Evolutionary conservation across 1,140 invertebrate species (phyloP), one percentile per base, ranked within the genome.

Genomic region (Solenopsis fugax): DNA sequence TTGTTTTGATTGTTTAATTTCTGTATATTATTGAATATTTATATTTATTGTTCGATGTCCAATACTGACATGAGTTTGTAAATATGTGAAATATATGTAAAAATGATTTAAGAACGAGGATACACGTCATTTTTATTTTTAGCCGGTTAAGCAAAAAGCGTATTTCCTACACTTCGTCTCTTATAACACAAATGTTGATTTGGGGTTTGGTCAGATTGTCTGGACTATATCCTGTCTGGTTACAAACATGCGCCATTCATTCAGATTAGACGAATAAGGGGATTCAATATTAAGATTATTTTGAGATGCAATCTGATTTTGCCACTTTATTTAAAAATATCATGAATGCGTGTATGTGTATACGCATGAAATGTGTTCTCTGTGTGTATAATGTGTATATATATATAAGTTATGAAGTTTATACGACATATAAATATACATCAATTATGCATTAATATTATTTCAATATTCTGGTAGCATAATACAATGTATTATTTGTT

Each of bases 121-220:
- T 56, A 50, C 71, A n/a, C 16, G 16, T 29, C 41, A 10, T 52
- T 71, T 75, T 56, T 45, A n/a, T 45, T 10, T n/a, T 2, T 3
- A 34, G 4, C 24, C n/a, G 4, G 16, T 37, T 56, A 65, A 67
- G 41, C 5, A 48, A 69, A 75, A 86, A 71, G 65, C 87, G 73
- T 52, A 64, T 87, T 86, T 89, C 76, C 58, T 71, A 75, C 54
- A 34, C 64, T 78, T 65, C 2, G 48, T 76, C 77, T 52, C 54
- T 56, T 88, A 69, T 5, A 90, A 64, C 34, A 81, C 72, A 90
- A 90, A 90, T 90, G 88, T 90, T 90, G 81, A 90, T 86, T 88
- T 58, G 89, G 89, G 58, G 77, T 87, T 88, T 81, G 71, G 76
- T 37, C 85, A 58, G 48, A 80, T 80, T 80, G 62, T 80, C 77